Evolutionary conservation across 2,113 vertebrate genomes (phyloP), one percentile per base, ranked within the genome.

Genomic region (Protomyctophum bolini): DNA sequence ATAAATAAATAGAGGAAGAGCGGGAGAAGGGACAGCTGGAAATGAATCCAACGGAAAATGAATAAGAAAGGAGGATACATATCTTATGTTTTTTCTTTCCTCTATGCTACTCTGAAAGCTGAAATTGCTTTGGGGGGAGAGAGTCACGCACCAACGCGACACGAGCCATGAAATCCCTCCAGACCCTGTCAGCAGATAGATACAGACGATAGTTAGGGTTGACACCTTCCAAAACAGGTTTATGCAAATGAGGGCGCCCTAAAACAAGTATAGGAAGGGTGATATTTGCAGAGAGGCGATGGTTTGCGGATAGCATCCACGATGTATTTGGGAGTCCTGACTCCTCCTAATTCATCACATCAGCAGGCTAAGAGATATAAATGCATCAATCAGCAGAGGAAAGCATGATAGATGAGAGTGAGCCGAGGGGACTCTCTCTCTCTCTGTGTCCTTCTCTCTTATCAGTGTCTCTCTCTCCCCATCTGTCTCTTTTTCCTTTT

Each of bases 321-420:
- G 62, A 77, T 64, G 28, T 6, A 28, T 70, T 76, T 14, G 71
- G 70, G 33, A 41, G 83, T 74, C 33, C 73, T 67, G 63, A 63
- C 71, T 74, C 76, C 77, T 73, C 71, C 64, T 88, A 80, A 89
- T 92, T 89, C 84, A 88, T 93, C 90, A 88, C 73, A 67, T 60
- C 66, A 64, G 77, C 78, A 15, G 63, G 59, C 59, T 76, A 62
- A 48, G 68, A 67, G 79, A 75, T 82, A 81, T 75, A 72, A 87
- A 79, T 2, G 62, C 83, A 86, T 89, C 83, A 85, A 59, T 91
- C 87, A 69, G n/a, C 65, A 78, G 68, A 63, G 52, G 76, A 72
- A 71, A 64, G 66, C 49, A 54, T 90, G 88, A 89, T 82, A 79
- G 85, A 90, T 90, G 83, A 76, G 63, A n/a, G 33, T 6, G 70